Evolutionary conservation across 2,888 invertebrate genomes (phyloP).

Genomic region (Neoaliturus tenellus): DNA sequence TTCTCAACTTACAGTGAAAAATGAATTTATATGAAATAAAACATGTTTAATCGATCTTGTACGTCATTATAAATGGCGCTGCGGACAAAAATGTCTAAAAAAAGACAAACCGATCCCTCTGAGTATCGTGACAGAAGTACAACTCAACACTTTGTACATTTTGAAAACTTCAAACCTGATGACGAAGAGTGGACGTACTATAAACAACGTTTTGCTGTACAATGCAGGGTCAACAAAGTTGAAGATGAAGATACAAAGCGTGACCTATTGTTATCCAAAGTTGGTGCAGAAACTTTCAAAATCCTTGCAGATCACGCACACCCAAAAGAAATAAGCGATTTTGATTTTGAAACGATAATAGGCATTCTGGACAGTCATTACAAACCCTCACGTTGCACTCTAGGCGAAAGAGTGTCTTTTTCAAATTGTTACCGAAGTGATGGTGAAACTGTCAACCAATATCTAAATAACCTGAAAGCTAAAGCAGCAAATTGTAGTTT

Average conservation of each 20-base stretch:
- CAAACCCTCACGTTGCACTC: neutral
- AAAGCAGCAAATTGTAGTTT: constrained; percentile 23
- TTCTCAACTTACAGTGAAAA: too few species aligned
- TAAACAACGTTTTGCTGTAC: neutral
- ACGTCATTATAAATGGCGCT: too few species aligned
- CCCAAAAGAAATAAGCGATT: neutral
- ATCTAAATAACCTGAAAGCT: neutral
- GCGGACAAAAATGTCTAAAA: too few species aligned
- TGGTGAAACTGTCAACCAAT: neutral
- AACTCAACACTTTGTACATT: neutral
- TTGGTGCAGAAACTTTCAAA: constrained; percentile 23
- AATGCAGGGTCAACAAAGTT: neutral
- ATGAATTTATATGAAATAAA: too few species aligned
- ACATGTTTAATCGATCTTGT: too few species aligned
- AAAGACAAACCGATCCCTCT: too few species aligned
- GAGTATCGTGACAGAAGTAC: too few species aligned
- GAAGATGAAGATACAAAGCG: neutral
- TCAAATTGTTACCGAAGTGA: neutral
- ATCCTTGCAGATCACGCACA: neutral
- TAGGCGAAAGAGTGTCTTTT: constrained; percentile 7
- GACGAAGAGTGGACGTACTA: neutral
- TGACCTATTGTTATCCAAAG: neutral
- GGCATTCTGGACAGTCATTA: neutral
- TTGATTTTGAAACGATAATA: neutral
- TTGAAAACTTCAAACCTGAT: neutral